Evolutionary conservation across 1,140 invertebrate genomes (phyloP).

Genomic region (Magallana ariakensis): DNA sequence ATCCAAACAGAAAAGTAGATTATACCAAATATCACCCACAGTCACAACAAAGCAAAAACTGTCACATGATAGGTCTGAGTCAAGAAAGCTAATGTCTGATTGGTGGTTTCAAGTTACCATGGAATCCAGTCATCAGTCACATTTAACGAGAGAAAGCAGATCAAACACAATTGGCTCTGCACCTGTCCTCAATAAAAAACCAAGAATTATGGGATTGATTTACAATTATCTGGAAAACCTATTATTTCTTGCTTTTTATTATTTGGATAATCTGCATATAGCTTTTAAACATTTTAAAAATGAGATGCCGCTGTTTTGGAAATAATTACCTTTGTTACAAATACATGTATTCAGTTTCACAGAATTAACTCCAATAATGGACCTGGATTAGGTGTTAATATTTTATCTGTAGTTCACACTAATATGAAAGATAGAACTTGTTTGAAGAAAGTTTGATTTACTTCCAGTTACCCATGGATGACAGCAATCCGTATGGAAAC

Average conservation of each 20-base stretch:
- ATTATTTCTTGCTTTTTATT: slow-evolving; percentile 5
- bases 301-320: neutral
- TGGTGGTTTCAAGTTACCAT: slow-evolving; percentile 20
- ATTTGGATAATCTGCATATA: slow-evolving; percentile 16
- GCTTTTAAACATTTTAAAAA: neutral
- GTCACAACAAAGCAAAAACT: neutral
- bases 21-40: neutral
- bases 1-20: neutral
- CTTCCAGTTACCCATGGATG: slow-evolving; percentile 41
- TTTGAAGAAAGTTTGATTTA: neutral
- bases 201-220: slow-evolving; percentile 1
- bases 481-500: slow-evolving; percentile 22
- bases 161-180: neutral
- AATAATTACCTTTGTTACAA: neutral
- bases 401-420: neutral
- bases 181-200: slow-evolving; percentile 22
- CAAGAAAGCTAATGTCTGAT: slow-evolving; percentile 13
- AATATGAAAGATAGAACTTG: neutral
- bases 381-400: neutral
- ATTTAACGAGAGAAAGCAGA: neutral
- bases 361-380: neutral
- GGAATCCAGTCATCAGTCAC: slow-evolving; percentile 19
- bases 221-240: slow-evolving; percentile 12
- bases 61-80: slow-evolving; percentile 18
- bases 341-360: neutral